Base-by-base conservation (phyloP, 2,888 invertebrate species). In the Melikaiella ostensackeni region DNA sequence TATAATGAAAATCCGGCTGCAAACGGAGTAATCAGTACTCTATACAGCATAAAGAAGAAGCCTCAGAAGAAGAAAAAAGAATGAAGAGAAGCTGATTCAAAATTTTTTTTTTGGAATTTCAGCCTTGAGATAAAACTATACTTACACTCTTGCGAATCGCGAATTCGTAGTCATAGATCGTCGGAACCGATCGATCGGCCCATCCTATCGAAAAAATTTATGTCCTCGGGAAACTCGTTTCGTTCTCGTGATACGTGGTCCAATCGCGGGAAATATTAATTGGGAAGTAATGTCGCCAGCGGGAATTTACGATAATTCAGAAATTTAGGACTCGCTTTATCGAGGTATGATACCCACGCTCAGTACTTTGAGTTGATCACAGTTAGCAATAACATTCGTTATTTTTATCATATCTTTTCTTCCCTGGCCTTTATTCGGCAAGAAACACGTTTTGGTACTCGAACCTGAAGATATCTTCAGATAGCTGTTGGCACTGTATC, bases 371-470 rank as follows among this genome's bases (percentile, higher is more conserved):
- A 89, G 88, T 89, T 88, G 89, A 89, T 89, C 88, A 86, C 86
- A 87, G 89, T 89, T 89, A 89, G 89, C 89, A 89, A 89, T 89
- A 89, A 89, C 89, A 89, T 89, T 88, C 86, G 86, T 89, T 89
- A 89, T 89, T 89, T 87, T 89, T 89, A 89, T 89, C 89, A 88
- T 89, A 89, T 89, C 70, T 70, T 50, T 50, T 76, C 78, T 82
- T 73, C 77, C 74, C 66, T 82, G 82, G 87, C 88, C 86, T 90
- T 88, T 89, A 89, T 89, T 88, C 87, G 88, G 85, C 84, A 83
- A 83, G 87, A 87, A 89, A 90, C 90, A 90, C 88, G 89, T 90
- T 90, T 90, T 89, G 88, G 89, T 90, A 90, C 90, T 90, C 87
- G 89, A 86, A 87, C 86, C 87, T 85, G 80, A 82, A 89, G 89